Conservation (phyloP, 2,797 vertebrate genomes). For the Falco biarmicus region DNA sequence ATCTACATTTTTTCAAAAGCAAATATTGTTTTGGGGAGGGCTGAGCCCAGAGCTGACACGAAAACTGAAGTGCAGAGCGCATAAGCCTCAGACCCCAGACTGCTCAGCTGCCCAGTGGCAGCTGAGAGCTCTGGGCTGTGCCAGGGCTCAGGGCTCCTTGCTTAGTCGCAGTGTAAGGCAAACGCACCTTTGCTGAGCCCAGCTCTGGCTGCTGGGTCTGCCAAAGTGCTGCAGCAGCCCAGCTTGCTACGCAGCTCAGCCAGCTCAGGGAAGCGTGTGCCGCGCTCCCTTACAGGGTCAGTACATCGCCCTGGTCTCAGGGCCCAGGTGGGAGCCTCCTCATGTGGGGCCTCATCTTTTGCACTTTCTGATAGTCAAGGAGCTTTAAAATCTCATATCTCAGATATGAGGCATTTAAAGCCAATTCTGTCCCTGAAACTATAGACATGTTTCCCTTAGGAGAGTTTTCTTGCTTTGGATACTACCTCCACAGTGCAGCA, state of each 20-base stretch:
- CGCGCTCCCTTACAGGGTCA: neutral
- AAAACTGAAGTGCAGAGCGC: neutral
- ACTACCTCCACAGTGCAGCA: neutral
- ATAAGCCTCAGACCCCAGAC: neutral
- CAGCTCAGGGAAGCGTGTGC: neutral
- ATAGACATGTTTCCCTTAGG: neutral
- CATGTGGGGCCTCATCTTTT: neutral
- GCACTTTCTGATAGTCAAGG: neutral
- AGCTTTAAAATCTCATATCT: neutral
- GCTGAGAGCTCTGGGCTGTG: neutral
- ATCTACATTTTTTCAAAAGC: neutral
- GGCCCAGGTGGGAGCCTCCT: neutral
- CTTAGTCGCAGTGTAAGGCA: neutral
- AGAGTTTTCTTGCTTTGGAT: neutral
- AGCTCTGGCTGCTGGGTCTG: neutral
- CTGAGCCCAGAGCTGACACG: neutral
- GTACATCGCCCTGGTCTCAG: neutral
- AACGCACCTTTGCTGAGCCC: neutral
- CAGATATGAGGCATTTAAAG: neutral
- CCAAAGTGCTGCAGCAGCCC: neutral
- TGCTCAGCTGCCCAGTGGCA: neutral
- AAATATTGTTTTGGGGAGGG: neutral
- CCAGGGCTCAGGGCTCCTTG: neutral
- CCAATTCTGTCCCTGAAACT: neutral
- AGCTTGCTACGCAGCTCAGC: fast-evolving